Evolutionary conservation across 2,797 vertebrate species (phyloP), one percentile per base, ranked within the genome.

Genomic region (Falco concolor): DNA sequence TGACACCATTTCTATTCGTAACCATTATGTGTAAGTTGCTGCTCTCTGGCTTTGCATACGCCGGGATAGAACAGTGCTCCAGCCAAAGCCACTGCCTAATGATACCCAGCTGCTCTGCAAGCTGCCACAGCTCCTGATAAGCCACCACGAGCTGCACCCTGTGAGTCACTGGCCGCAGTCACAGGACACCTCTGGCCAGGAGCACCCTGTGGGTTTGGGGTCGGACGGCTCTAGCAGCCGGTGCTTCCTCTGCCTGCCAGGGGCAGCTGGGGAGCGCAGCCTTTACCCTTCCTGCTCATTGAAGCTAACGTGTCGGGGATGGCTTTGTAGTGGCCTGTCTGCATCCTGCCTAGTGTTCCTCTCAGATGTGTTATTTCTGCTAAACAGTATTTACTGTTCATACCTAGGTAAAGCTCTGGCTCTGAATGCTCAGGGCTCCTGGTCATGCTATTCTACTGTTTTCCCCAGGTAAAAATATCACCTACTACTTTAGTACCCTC

Each of bases 21-120:
- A 22, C 9, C 1, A 1, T 19, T 19, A 3, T 1, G 15, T 12
- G n/a, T 9, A 23, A 38, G 10, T 49, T 59, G n/a, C 13, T 30
- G 28, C 32, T n/a, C 47, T 47, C 49, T 78, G 63, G 57, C 45
- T 78, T 54, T 25, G 22, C 28, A 8, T 1, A 18, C 23, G 16
- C 25, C 1, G 4, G 53, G 36, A 40, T 8, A 49, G 61, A 78
- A 12, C 21, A 24, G 8, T 5, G 5, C 20, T 79, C 40, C 65
- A 65, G 30, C 24, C 57, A 93, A 72, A 95, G 73, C 17, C 82
- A 49, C 69, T 36, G n/a, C 34, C 49, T 50, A 44, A 53, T 34
- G 36, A 16, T 1, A 34, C 4, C 50, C 65, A 47, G 27, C 8
- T 65, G 63, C 42, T 25, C 57, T 57, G 22, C 22, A 32, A 45